Evolutionary conservation across 2,113 vertebrate genomes (phyloP).

Genomic region (Anser brachyrhynchus): DNA sequence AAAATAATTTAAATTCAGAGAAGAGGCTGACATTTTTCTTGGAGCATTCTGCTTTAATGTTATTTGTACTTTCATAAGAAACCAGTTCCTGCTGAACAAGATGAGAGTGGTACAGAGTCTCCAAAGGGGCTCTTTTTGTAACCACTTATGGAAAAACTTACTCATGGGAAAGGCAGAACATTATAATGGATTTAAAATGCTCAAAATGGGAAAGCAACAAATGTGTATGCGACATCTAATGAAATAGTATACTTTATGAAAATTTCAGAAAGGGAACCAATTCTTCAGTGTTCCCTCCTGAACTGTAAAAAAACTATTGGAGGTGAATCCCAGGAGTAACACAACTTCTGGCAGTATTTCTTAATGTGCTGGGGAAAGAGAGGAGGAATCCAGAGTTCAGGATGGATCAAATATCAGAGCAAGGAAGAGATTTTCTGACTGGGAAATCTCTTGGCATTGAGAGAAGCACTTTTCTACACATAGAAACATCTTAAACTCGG

Average conservation of each 20-base stretch:
- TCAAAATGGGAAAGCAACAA: neutral
- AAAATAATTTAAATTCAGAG: constrained; percentile 30
- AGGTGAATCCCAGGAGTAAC: neutral
- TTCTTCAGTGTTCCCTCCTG: neutral
- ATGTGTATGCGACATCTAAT: neutral
- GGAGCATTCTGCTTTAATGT: constrained; percentile 40
- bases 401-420: neutral
- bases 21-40: constrained; percentile 13
- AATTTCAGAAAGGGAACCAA: neutral
- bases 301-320: neutral
- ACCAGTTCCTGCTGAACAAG: neutral
- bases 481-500: neutral
- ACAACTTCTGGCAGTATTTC: neutral
- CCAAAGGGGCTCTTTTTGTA: neutral
- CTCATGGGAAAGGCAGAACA: neutral
- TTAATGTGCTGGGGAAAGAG: neutral
- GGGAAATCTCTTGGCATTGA: neutral
- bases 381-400: neutral
- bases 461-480: neutral
- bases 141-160: neutral
- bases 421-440: neutral
- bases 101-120: neutral
- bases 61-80: constrained; percentile 17
- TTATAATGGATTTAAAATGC: neutral
- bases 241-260: neutral